Evolutionary conservation across 2,888 invertebrate genomes (phyloP), one percentile per base, ranked within the genome.

Genomic region (Lobophora halterata): DNA sequence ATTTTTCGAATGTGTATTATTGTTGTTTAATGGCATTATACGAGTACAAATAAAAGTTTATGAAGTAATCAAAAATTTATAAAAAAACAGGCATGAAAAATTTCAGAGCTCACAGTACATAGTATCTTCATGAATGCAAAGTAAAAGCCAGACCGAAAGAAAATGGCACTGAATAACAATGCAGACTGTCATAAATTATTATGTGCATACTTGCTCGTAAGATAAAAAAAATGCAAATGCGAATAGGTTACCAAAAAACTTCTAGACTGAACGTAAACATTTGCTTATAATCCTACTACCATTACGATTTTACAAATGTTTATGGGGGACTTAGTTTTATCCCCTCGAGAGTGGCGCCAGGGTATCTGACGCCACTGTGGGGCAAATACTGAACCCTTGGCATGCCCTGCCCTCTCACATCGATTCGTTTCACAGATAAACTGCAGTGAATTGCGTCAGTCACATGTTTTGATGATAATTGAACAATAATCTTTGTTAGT

Each of bases 331-430:
- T 36, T 25, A 17, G 17, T 13, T 32, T 21, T 28, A 64, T 61
- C 61, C 62, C 51, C 58, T 55, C 26, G 52, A 53, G 53, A 31
- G 49, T 53, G 69, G 59, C 67, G 67, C 65, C 68, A 56, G 46
- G 44, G 52, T 28, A 52, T 13, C 33, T 33, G 58, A 55, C 67
- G 32, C 37, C 25, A 37, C 23, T 31, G 63, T 69, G 64, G 66
- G 65, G 54, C 71, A 72, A 60, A 63, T 53, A 54, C 39, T 56
- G 59, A 53, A 55, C 61, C 60, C 59, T 55, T 58, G 52, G 23
- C 36, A 24, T 29, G 36, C 13, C 19, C 12, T 33, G 33, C 37
- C 37, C 44, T 48, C 51, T 53, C 42, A 38, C 34, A 45, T 51
- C 53, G 55, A 48, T 58, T 55, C 40, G 49, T 47, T 52, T 50